Conservation (phyloP, 2,888 invertebrate species). For the Dysmachus trigonus region DNA sequence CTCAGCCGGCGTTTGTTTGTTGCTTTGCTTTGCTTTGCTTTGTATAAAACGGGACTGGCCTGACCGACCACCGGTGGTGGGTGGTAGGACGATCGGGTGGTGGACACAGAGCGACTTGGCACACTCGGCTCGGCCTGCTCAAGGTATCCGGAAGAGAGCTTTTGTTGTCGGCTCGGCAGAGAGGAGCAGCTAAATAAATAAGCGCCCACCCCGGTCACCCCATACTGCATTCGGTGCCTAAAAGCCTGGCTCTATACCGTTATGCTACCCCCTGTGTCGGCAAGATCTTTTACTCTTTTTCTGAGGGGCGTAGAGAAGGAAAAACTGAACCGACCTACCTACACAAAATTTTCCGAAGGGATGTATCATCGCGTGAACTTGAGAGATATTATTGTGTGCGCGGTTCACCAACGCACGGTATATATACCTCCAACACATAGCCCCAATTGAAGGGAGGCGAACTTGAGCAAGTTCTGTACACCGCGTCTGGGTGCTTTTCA, state of each 20-base stretch:
- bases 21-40: no score
- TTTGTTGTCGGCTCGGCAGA: no score
- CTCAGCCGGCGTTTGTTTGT: background rate
- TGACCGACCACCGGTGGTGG: no score
- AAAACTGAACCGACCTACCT: conserved; percentile 37
- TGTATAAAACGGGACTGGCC: background rate
- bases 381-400: background rate
- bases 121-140: background rate
- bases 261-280: background rate
- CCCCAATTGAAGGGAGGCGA: conserved; percentile 12
- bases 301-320: background rate
- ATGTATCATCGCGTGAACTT: conserved; percentile 5
- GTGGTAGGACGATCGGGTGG: background rate
- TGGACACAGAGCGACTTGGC: background rate
- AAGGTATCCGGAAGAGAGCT: conserved; percentile 40
- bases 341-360: conserved; percentile 34
- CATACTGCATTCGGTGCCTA: background rate
- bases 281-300: background rate
- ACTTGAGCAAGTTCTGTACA: conserved; percentile 18
- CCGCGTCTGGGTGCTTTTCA: conserved; percentile 35
- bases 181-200: background rate
- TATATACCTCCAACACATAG: background rate
- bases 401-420: background rate
- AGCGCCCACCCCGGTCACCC: background rate
- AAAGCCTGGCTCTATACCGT: background rate